Conservation (phyloP, 2,888 invertebrate genomes). For the Bimastos eiseni region DNA sequence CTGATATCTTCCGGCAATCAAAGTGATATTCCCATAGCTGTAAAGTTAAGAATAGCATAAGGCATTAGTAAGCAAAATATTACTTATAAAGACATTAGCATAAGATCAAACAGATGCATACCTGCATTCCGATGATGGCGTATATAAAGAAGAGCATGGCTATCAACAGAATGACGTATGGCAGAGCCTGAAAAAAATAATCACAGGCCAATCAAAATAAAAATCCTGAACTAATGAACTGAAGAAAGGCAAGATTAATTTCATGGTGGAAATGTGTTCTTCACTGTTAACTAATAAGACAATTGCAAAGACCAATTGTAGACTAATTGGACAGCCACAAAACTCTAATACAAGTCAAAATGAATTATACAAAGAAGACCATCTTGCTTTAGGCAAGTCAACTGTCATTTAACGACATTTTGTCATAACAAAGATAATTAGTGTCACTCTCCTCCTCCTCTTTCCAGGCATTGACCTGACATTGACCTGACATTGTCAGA, state of each 20-base stretch:
- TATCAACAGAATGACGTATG: constrained; percentile 99
- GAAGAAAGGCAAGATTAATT: not conserved
- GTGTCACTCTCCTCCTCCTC: no score
- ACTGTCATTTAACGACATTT: no score
- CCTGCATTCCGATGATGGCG: constrained; percentile 97
- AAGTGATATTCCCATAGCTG: no score
- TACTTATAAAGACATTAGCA: not conserved
- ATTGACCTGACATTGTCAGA: no score
- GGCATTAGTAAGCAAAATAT: not conserved
- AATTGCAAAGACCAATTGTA: not conserved
- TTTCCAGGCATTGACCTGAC: no score
- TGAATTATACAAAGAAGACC: not conserved
- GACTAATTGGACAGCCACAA: not conserved
- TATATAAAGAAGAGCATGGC: constrained; percentile 99
- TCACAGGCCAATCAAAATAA: not conserved
- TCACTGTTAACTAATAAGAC: not conserved
- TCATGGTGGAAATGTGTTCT: not conserved
- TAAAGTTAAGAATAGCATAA: no score
- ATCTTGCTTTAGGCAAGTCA: not conserved
- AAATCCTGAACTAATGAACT: not conserved
- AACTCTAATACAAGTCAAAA: not conserved
- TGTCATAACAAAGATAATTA: no score
- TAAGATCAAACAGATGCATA: constrained; percentile 46
- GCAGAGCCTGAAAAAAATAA: constrained; percentile 80
- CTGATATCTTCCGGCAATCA: no score